Base-by-base conservation (phyloP, 2,888 invertebrate genomes). In the Scaptomyza cyrtandrae region DNA sequence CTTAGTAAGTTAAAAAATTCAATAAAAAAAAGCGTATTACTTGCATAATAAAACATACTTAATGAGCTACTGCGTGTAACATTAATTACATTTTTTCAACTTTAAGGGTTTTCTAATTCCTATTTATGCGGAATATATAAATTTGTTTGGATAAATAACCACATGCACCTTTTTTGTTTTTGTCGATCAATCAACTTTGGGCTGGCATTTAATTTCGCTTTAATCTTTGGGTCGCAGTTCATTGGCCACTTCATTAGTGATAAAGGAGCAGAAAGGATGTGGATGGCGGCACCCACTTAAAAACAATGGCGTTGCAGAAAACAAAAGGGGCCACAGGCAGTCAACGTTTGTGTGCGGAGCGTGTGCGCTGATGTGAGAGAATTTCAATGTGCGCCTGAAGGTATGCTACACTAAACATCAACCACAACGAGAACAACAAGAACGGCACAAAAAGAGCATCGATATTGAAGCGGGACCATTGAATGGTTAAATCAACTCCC, bases 171-270 rank as follows among this genome's bases (percentile, higher is more conserved):
- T 76, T 76, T 76, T n/a, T 35, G 35, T 35, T 35, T 13, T 37
- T 37, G 10, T 41, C 68, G 77, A 76, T 75, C 75, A 72, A 75
- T 75, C 75, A 75, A 64, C 46, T 49, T 76, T 56, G 66, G 66
- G 63, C 64, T 64, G 84, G 71, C 78, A 86, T 83, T 83, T 86
- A 86, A 83, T 83, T 76, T 81, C 81, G 82, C 86, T 83, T 83
- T 83, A 83, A 83, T 83, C 82, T 83, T 83, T 69, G 86, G 82
- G 76, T 78, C 71, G 70, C 86, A 84, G 87, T 82, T 87, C 87
- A 84, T 87, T 87, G 86, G 83, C 80, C 82, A 82, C 85, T 83
- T 83, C 82, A 86, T 86, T 83, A 83, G 87, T 81, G 85, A 79
- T 82, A 77, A 85, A 79, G 77, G 64, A 45, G 50, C 57, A 65